Conservation (phyloP, 1,140 invertebrate species). For the Luehdorfia chinensis region DNA sequence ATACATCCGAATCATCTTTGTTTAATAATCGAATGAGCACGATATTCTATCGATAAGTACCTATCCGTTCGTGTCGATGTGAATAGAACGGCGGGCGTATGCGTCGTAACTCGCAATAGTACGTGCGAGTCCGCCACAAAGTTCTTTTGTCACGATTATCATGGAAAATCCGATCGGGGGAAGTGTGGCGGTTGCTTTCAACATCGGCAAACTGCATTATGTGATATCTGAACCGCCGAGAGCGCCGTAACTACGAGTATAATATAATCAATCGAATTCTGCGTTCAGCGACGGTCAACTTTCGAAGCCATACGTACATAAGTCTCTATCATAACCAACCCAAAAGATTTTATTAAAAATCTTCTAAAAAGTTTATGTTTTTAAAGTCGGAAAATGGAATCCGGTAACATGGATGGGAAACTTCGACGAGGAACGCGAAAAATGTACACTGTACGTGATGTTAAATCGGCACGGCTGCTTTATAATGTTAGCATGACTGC, state of each 20-base stretch:
- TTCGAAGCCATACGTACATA: slow-evolving; percentile 11
- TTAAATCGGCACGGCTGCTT: too few species aligned
- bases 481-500: too few species aligned
- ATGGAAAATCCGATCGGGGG: slow-evolving; percentile 71
- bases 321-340: too few species aligned
- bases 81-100: slow-evolving; percentile 50
- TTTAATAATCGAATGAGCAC: slow-evolving; percentile 45
- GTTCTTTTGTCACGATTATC: slow-evolving; percentile 74
- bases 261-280: slow-evolving; percentile 44
- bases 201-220: slow-evolving; percentile 43
- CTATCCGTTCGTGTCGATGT: slow-evolving; percentile 47
- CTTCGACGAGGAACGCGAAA: too few species aligned
- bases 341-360: too few species aligned
- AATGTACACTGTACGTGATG: too few species aligned
- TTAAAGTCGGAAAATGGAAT: too few species aligned
- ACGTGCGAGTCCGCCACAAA: slow-evolving; percentile 58
- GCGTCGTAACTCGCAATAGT: slow-evolving; percentile 52
- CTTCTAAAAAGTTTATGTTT: too few species aligned
- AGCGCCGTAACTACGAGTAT: slow-evolving; percentile 39
- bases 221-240: slow-evolving; percentile 47
- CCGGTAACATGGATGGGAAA: too few species aligned
- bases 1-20: slow-evolving; percentile 18
- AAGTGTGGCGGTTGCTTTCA: slow-evolving; percentile 65
- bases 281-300: slow-evolving; percentile 32
- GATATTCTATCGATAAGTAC: slow-evolving; percentile 46